A percentile compares a stretch with the other conserved stretches of the same genome.
Evolutionary conservation across 2,797 vertebrate species (phyloP).

Genomic region (Schizopygopsis pylzovi): DNA sequence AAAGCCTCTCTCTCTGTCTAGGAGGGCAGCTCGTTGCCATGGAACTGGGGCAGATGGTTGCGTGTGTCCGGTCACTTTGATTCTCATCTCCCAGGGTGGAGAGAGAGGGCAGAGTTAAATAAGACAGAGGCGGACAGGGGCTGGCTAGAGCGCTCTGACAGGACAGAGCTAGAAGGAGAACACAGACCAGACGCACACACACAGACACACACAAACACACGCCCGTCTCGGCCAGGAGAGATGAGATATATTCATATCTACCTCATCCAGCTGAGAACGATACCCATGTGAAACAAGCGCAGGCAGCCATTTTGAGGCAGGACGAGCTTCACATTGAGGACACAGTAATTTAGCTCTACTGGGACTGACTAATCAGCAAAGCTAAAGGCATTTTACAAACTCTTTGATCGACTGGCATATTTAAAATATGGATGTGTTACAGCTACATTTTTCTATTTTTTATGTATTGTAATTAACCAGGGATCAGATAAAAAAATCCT

Average conservation of each 20-base stretch:
- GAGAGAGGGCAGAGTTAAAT: conserved; percentile 59
- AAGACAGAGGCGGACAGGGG: conserved; percentile 54
- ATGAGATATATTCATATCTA: conserved; percentile 40
- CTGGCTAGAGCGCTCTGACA: conserved; percentile 56
- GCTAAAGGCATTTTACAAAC: conserved; percentile 31
- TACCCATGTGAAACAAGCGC: conserved; percentile 37
- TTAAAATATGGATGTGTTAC: neutral
- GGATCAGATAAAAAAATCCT: neutral
- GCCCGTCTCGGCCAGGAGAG: conserved; percentile 28
- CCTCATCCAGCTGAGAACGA: conserved; percentile 36
- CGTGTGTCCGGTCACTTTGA: conserved; percentile 57
- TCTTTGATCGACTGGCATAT: conserved; percentile 3
- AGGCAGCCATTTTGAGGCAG: conserved; percentile 49
- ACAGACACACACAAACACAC: conserved; percentile 54
- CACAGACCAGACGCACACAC: conserved; percentile 13
- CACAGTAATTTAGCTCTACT: conserved; percentile 33
- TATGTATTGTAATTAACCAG: neutral
- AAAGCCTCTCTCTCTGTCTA: conserved; percentile 45
- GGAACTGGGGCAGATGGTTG: conserved; percentile 59
- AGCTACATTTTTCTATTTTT: neutral
- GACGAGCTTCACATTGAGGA: conserved; percentile 10
- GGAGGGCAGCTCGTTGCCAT: conserved; percentile 53
- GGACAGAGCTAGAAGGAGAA: conserved; percentile 55
- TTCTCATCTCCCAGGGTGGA: conserved; percentile 49
- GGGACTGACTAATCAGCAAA: conserved; percentile 36